These are phyloP conservation scores for Apostichopus parvimensis DNA, from an alignment of 35 echinoderm and acorn worm species.

Conservation along the genomic window DNA sequence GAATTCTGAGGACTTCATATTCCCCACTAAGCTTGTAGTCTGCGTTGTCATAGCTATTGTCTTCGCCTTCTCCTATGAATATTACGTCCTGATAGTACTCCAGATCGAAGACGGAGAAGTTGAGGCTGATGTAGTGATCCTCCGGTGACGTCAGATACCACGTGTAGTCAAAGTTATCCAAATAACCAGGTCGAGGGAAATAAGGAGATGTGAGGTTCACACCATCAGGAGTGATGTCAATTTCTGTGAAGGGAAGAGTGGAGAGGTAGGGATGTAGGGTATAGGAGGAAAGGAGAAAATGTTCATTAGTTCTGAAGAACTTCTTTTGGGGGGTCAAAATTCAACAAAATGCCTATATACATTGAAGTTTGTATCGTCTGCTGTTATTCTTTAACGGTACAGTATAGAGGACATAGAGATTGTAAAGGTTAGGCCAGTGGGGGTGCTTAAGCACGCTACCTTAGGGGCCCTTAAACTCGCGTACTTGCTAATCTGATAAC, in stretches of 20 bases:
- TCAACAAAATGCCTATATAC: too few species aligned
- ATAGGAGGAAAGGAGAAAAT: too few species aligned
- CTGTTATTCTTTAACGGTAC: too few species aligned
- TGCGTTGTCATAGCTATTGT: not conserved
- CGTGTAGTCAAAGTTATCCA: conserved; percentile 11
- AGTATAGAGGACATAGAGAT: too few species aligned
- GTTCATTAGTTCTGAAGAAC: too few species aligned
- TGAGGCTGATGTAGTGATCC: not conserved
- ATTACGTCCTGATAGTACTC: not conserved
- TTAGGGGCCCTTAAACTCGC: too few species aligned
- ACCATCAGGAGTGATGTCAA: not conserved
- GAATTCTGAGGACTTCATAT: not conserved
- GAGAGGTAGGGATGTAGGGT: too few species aligned
- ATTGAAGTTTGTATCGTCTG: too few species aligned
- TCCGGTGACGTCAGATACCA: not conserved
- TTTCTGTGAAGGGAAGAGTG: not conserved
- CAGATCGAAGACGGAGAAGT: not conserved
- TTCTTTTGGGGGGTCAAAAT: too few species aligned
- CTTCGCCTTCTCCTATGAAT: not conserved
- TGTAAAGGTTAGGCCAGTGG: too few species aligned
- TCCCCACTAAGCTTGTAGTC: not conserved
- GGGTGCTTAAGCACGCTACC: too few species aligned
- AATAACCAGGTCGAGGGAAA: not conserved
- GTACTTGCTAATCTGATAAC: too few species aligned
- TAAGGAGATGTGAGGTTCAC: conserved; percentile 2